Conservation (phyloP, 2,797 vertebrate species). For the Gambusia yucatana region DNA sequence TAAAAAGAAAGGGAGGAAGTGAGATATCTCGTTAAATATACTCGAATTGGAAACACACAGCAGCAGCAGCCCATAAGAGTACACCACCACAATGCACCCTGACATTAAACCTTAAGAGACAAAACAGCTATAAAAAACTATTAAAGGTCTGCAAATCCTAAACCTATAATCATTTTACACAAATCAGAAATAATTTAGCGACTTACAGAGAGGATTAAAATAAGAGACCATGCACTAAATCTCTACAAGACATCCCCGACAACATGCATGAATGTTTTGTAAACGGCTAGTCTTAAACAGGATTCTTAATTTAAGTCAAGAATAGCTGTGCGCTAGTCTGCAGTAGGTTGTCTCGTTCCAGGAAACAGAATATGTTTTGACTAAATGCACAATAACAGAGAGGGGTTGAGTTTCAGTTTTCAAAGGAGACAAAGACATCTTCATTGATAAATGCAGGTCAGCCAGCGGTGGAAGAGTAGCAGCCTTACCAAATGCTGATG, state of each 20-base stretch:
- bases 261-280: background rate
- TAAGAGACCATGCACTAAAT: background rate
- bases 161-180: conserved; percentile 33
- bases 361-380: background rate
- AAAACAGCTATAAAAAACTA: conserved; percentile 29
- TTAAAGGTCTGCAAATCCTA: conserved; percentile 26
- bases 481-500: background rate
- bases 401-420: background rate
- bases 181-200: conserved; percentile 31
- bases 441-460: background rate
- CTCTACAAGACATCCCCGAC: background rate
- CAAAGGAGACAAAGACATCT: background rate
- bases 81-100: conserved; percentile 8
- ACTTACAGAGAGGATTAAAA: conserved; percentile 22
- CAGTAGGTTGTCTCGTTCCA: background rate
- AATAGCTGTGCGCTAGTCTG: background rate
- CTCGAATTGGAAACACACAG: conserved; percentile 71
- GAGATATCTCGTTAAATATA: conserved; percentile 78
- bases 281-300: background rate
- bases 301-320: background rate
- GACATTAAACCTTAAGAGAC: conserved; percentile 22
- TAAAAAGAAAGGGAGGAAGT: conserved; percentile 56
- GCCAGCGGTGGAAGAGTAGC: background rate
- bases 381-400: background rate
- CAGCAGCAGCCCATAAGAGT: conserved; percentile 30